Base-by-base conservation (phyloP, 2,888 invertebrate genomes). In the Cheilosia soror region DNA sequence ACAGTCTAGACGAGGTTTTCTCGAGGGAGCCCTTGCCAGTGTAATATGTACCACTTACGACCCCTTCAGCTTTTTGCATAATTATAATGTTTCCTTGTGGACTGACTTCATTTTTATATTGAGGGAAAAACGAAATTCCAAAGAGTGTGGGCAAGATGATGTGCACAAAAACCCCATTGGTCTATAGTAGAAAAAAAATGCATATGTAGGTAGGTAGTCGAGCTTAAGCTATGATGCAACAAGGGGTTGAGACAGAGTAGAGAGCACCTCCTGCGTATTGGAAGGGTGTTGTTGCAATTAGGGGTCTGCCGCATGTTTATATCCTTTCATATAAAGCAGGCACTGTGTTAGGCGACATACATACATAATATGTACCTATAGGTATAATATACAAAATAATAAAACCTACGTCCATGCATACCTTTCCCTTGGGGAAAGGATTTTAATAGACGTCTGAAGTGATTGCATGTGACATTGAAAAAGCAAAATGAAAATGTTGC, bases 381-480 rank as follows among this genome's bases (percentile, higher is more conserved):
- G 15, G 42, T 29, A 20, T 57, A 51, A 72, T 68, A 68, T 65
- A 71, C 37, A 27, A 37, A 66, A 66, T 82, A 15, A 13, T 58
- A 44, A 20, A 25, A 13, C 44, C 37, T 11, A 53, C 60, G 29
- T 51, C 31, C 42, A 63, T 57, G 69, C 27, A 76, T 69, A 63
- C 20, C 20, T 20, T 1, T 57, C 33, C 75, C 73, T 47, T 7
- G 25, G 42, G 78, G 78, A 47, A 63, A 62, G 68, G 69, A 33
- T 58, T 78, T 62, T 37, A 55, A 63, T 42, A 83, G 62, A 55
- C 78, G 73, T 78, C 75, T 75, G 58, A 47, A 75, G 65, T 65
- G 75, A 84, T 69, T 75, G 69, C 84, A 79, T 68, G 69, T 75
- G 84, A 79, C 84, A 79, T 75, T 79, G 75, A 42, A 75, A 58